Evolutionary conservation across 2,113 vertebrate species (phyloP), one percentile per base, ranked within the genome.

Genomic region (Rhinolophus ferrumequinum): DNA sequence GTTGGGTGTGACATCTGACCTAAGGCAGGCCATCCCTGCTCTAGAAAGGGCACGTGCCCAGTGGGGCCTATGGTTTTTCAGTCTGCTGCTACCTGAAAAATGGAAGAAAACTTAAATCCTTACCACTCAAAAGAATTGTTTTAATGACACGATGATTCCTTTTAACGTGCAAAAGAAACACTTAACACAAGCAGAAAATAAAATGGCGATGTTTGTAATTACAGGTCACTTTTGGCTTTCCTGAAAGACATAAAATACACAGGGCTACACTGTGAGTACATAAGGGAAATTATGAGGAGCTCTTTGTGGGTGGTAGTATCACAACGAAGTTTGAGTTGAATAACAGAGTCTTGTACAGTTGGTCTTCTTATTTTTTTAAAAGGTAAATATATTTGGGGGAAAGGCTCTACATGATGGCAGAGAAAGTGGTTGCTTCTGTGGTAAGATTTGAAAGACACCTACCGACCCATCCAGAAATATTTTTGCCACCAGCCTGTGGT

Each of bases 141-240:
- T 97, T 94, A 82, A 79, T 41, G 81, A 67, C 86, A 69, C 44
- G 95, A 35, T 56, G 56, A 62, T 92, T 75, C 44, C 62, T 96
- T 96, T 87, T 62, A 87, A 96, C 81, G 66, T 82, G 47, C 83
- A 93, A 90, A 83, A 94, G 75, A 75, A 90, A 83, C 60, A 84
- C 80, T 92, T 90, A 88, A 84, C 88, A 60, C 52, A 88, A 88
- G 73, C 56, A 84, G 44, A 87, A 67, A 87, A 62, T 85, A 91
- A 93, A 93, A 73, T 87, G 76, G 22, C 16, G 6, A 83, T 62
- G 33, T 62, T 95, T 79, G 15, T 84, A 96, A 95, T 96, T 89
- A 86, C 7, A 89, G 79, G 56, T 92, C 80, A 58, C 16, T 84
- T 95, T 83, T 95, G 90, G 83, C 60, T 92, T 70, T 92, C 54